These are phyloP conservation scores for Laspeyria flexula DNA, from an alignment of 2,888 invertebrate genomes.

Conservation along the genomic window DNA sequence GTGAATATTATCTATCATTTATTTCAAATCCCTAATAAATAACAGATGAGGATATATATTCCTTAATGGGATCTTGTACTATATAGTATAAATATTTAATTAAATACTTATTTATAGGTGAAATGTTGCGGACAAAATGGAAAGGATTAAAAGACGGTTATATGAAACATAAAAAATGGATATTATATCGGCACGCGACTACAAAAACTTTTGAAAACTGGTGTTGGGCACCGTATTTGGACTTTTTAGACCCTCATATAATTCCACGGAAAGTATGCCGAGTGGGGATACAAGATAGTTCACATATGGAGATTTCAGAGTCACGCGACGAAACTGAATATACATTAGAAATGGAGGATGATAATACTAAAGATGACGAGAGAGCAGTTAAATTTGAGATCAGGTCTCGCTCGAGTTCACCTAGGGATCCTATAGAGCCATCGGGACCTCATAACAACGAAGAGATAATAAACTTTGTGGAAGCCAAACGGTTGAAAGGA, in stretches of 20 bases:
- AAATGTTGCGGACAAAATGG: slow-evolving; percentile 15
- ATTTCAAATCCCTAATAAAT: too few species aligned
- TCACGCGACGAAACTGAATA: background rate
- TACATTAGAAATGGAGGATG: background rate
- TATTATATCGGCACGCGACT: background rate
- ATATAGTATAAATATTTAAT: too few species aligned
- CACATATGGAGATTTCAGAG: too few species aligned
- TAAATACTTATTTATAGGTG: slow-evolving; percentile 17
- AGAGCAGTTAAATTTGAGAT: slow-evolving; percentile 1
- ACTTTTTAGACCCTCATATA: slow-evolving; percentile 11
- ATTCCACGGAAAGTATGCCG: background rate
- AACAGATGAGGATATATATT: too few species aligned
- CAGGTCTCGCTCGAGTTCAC: background rate
- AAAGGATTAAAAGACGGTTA: slow-evolving; percentile 22
- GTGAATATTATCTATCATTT: too few species aligned
- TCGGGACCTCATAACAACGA: slow-evolving; percentile 2
- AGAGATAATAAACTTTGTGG: background rate
- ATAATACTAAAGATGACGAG: background rate
- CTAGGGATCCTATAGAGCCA: background rate
- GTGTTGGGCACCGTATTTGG: slow-evolving; percentile 20
- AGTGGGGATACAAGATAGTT: too few species aligned
- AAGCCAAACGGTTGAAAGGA: background rate
- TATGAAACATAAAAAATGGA: slow-evolving; percentile 19
- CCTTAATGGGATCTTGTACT: too few species aligned
- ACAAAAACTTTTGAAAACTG: slow-evolving; percentile 13